Evolutionary conservation across 1,140 invertebrate species (phyloP).

Genomic region (Riptortus pedestris): DNA sequence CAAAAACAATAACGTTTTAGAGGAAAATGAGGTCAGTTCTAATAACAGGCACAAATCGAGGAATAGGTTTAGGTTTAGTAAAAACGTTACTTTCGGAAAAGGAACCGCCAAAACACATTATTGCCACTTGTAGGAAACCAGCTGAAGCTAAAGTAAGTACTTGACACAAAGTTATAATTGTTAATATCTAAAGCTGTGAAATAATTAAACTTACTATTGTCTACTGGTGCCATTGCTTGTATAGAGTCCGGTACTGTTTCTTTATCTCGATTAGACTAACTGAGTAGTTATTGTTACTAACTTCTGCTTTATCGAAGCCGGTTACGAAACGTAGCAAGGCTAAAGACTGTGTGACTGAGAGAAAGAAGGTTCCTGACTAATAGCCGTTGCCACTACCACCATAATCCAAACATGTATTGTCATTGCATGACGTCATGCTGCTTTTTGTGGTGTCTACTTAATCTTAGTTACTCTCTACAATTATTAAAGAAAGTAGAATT

Average conservation of each 20-base stretch:
- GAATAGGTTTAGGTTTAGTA: conserved; percentile 73
- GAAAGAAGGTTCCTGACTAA: too few relatives aligned
- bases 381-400: too few relatives aligned
- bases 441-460: background rate
- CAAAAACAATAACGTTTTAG: too few relatives aligned
- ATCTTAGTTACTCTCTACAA: too few relatives aligned
- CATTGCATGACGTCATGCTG: conserved; percentile 1
- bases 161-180: too few relatives aligned
- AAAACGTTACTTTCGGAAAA: conserved; percentile 43
- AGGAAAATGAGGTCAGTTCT: conserved; percentile 66
- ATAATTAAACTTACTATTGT: background rate
- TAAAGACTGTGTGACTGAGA: too few relatives aligned
- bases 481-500: too few relatives aligned
- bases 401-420: background rate
- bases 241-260: too few relatives aligned
- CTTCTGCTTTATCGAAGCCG: too few relatives aligned
- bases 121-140: conserved; percentile 62
- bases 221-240: background rate
- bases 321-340: too few relatives aligned
- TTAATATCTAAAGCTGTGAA: background rate
- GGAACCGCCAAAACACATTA: conserved; percentile 48
- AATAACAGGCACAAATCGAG: conserved; percentile 79
- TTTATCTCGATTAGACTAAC: too few relatives aligned
- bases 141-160: conserved; percentile 41
- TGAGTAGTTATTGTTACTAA: too few relatives aligned